A percentile compares a stretch with the other conserved stretches of the same genome.
These are phyloP conservation scores for Isaurus tuberculatus DNA, from an alignment of 92 coral and sea anemone genomes.

Conservation along the genomic window DNA sequence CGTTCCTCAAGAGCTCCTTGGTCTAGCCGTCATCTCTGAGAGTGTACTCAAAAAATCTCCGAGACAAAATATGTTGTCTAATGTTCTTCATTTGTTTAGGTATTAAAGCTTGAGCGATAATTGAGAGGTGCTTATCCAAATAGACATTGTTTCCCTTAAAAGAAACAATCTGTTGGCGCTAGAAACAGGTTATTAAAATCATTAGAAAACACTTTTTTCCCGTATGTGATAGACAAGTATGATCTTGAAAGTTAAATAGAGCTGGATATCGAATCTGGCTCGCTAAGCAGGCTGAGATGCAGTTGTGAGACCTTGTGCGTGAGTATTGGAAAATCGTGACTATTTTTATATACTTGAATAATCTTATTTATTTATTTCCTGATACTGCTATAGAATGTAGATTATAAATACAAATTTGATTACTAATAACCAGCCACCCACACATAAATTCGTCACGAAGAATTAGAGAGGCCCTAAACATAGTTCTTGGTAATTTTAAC, in stretches of 20 bases:
- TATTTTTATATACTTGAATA: conserved; percentile 14
- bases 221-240: background rate
- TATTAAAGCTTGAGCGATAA: conserved; percentile 21
- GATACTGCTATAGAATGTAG: conserved; percentile 26
- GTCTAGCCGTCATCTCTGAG: background rate
- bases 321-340: background rate
- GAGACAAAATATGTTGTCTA: background rate
- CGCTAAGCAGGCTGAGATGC: background rate
- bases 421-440: background rate
- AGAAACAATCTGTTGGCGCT: conserved; percentile 14
- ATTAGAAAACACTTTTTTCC: background rate
- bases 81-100: conserved; percentile 10
- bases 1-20: background rate
- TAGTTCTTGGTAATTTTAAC: background rate
- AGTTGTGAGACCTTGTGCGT: background rate
- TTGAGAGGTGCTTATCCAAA: background rate
- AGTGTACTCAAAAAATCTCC: background rate
- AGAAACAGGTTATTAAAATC: conserved; percentile 24
- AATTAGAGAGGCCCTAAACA: background rate
- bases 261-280: background rate
- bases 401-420: background rate
- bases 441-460: background rate
- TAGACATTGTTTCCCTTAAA: conserved; percentile 6
- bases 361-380: conserved; percentile 17
- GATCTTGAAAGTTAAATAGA: background rate